These are phyloP conservation scores for Prionace glauca DNA, from an alignment of 2,797 vertebrate species.

Conservation along the genomic window DNA sequence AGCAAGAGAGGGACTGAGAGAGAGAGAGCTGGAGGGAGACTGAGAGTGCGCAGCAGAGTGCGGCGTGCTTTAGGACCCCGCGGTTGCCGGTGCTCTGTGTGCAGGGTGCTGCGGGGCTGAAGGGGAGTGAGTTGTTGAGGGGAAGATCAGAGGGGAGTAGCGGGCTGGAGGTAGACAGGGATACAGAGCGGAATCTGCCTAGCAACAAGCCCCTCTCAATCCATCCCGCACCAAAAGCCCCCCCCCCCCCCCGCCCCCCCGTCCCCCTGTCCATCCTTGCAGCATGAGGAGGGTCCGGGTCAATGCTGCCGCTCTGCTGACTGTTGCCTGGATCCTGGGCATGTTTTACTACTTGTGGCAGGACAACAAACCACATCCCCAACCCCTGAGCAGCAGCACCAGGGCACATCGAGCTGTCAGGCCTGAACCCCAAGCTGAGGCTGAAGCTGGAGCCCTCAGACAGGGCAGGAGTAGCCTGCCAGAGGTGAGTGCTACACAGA, in stretches of 20 bases:
- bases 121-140: background rate
- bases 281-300: slow-evolving; percentile 91
- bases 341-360: slow-evolving; percentile 99
- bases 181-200: background rate
- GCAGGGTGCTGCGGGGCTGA: no score
- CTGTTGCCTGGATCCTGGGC: slow-evolving; percentile 93
- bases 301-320: slow-evolving; percentile 95
- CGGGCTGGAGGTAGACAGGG: background rate
- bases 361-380: slow-evolving; percentile 80
- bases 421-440: slow-evolving; percentile 42
- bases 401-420: slow-evolving; percentile 54
- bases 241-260: background rate
- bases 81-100: background rate
- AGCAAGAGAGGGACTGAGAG: no score
- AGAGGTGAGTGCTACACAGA: slow-evolving; percentile 65
- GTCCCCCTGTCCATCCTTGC: background rate
- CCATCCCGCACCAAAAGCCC: background rate
- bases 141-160: no score
- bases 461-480: slow-evolving; percentile 83
- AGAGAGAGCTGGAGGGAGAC: background rate
- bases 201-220: background rate
- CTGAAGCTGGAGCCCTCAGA: slow-evolving; percentile 55
- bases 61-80: background rate
- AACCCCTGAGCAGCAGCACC: slow-evolving; percentile 51
- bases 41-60: background rate